Percentiles rank a stretch among this genome's conserved stretches.
These are phyloP conservation scores for Drosophila mayaguana DNA, from an alignment of 2,888 invertebrate species.

Conservation along the genomic window DNA sequence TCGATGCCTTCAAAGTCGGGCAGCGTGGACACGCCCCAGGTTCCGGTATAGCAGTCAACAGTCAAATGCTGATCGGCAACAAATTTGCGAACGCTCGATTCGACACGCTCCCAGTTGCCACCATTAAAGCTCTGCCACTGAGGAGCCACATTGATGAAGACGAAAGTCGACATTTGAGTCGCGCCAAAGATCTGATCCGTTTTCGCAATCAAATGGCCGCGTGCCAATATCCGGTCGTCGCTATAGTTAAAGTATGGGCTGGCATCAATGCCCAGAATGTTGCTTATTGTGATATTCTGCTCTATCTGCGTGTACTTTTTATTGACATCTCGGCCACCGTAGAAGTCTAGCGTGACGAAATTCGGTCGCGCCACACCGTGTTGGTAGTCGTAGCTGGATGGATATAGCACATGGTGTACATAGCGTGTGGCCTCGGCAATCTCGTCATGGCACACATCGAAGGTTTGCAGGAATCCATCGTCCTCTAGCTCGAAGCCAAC, in stretches of 20 bases:
- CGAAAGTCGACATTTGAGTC: conserved; percentile 86
- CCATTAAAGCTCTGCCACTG: conserved; percentile 88
- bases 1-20: conserved; percentile 84
- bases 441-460: conserved; percentile 85
- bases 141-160: conserved; percentile 86
- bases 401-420: conserved; percentile 83
- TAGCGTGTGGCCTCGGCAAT: conserved; percentile 83
- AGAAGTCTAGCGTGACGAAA: conserved; percentile 82
- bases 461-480: conserved; percentile 81
- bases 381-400: conserved; percentile 85
- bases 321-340: conserved; percentile 79
- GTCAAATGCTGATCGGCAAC: conserved; percentile 82
- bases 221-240: conserved; percentile 80
- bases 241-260: conserved; percentile 70
- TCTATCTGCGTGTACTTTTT: conserved; percentile 80
- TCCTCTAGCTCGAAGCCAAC: conserved; percentile 83
- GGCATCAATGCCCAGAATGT: conserved; percentile 81
- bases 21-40: conserved; percentile 86
- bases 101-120: conserved; percentile 87
- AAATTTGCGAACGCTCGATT: conserved; percentile 85
- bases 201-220: conserved; percentile 86
- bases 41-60: conserved; percentile 87
- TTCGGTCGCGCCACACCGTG: conserved; percentile 81
- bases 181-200: conserved; percentile 86
- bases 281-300: conserved; percentile 83